Percentiles rank a stretch among this genome's conserved stretches.
These are phyloP conservation scores for Pedetes capensis DNA, from an alignment of 2,113 vertebrate genomes.

Conservation along the genomic window DNA sequence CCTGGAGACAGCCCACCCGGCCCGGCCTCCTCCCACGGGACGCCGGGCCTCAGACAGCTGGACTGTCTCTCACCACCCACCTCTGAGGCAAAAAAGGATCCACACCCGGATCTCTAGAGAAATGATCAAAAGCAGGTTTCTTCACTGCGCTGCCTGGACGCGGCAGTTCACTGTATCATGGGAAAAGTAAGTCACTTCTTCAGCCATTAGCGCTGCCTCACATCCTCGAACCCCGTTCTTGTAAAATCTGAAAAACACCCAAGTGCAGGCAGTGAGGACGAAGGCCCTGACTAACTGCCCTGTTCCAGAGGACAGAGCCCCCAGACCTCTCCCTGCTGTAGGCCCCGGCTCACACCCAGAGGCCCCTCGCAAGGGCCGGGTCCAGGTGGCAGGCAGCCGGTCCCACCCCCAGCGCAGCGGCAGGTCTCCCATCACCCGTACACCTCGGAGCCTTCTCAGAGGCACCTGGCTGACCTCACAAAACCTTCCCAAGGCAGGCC, in stretches of 20 bases:
- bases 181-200: conserved; percentile 72
- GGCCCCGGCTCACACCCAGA: not conserved
- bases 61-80: conserved; percentile 72
- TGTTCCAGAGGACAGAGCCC: not conserved
- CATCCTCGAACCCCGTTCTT: conserved; percentile 98
- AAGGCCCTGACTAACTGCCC: accelerated
- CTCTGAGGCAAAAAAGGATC: conserved; percentile 80
- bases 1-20: conserved; percentile 53
- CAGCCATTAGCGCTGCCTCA: conserved; percentile 85
- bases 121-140: conserved; percentile 83
- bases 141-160: conserved; percentile 84
- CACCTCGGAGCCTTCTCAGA: not conserved
- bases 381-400: not conserved
- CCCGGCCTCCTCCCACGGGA: conserved; percentile 49
- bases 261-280: not conserved
- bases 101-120: conserved; percentile 81
- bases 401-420: not conserved
- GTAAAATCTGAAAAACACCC: conserved; percentile 92
- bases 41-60: conserved; percentile 61
- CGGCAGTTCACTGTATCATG: conserved; percentile 86
- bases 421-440: no score
- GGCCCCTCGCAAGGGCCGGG: not conserved
- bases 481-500: not conserved
- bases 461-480: not conserved
- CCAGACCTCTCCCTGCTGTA: not conserved